Evolutionary conservation across 1,140 invertebrate genomes (phyloP).

Genomic region (Spodoptera litura): DNA sequence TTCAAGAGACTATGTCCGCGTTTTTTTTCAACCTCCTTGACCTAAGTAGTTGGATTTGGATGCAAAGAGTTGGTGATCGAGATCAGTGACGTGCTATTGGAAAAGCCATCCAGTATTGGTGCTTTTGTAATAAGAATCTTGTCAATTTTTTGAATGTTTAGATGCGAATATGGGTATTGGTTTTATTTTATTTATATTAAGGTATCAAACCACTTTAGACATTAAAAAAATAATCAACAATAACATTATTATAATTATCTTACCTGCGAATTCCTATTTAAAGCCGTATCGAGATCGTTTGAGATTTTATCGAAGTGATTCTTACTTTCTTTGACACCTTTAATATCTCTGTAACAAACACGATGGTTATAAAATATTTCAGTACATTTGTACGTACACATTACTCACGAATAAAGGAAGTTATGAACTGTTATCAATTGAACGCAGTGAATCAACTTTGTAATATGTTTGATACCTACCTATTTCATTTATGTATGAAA

Average conservation of each 20-base stretch:
- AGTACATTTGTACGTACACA: neutral
- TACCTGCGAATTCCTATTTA: conserved; percentile 94
- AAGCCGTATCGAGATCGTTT: conserved; percentile 93
- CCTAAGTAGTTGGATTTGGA: no score
- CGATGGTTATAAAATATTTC: neutral
- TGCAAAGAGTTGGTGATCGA: no score
- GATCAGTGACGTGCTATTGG: no score
- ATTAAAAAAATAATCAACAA: no score
- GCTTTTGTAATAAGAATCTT: no score
- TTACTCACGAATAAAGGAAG: conserved; percentile 29
- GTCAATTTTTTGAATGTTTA: no score
- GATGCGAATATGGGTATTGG: neutral
- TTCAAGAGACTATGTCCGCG: no score
- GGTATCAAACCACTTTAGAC: no score
- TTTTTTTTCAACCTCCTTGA: no score
- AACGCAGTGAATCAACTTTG: conserved; percentile 24
- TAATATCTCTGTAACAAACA: conserved; percentile 91
- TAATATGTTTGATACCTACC: no score
- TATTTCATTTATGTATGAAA: no score
- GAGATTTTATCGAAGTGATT: conserved; percentile 97
- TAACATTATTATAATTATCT: neutral
- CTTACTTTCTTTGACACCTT: conserved; percentile 95
- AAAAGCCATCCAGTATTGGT: no score
- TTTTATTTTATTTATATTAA: neutral
- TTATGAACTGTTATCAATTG: conserved; percentile 36